Conservation (phyloP, 1,140 invertebrate species). For the Drosophila funebris region DNA sequence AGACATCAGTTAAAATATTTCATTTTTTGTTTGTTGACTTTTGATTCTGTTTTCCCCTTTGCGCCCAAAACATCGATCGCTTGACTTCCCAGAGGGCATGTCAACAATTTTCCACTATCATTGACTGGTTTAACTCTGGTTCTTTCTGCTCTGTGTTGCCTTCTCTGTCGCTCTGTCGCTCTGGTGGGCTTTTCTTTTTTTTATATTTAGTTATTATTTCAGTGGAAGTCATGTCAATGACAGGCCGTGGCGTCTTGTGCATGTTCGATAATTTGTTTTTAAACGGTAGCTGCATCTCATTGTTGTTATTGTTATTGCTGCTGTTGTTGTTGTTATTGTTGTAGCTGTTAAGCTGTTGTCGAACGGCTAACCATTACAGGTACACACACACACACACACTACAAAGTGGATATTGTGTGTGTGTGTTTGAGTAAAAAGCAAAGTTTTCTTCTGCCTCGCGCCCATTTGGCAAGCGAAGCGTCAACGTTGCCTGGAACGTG, state of each 20-base stretch:
- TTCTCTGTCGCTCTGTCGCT: background rate
- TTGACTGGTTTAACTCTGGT: too few species aligned
- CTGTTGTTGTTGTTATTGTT: slow-evolving; percentile 41
- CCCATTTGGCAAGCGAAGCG: slow-evolving; percentile 66
- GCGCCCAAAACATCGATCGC: background rate
- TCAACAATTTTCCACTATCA: slow-evolving; percentile 53
- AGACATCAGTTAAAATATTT: background rate
- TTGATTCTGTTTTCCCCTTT: background rate
- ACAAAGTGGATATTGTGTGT: slow-evolving; percentile 24
- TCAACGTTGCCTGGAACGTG: slow-evolving; percentile 76
- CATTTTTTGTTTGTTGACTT: slow-evolving; percentile 7
- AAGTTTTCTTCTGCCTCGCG: slow-evolving; percentile 58
- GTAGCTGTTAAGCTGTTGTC: slow-evolving; percentile 61
- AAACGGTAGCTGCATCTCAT: slow-evolving; percentile 53
- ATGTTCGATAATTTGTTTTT: slow-evolving; percentile 81
- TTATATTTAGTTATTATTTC: slow-evolving; percentile 60
- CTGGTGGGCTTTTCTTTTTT: slow-evolving; percentile 2
- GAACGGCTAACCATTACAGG: slow-evolving; percentile 62
- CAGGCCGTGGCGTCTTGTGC: slow-evolving; percentile 55
- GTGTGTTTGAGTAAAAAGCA: slow-evolving; percentile 52
- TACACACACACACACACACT: slow-evolving; percentile 37
- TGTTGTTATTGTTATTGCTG: slow-evolving; percentile 32
- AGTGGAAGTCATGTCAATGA: slow-evolving; percentile 58
- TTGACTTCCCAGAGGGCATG: slow-evolving; percentile 30
- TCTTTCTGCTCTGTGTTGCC: slow-evolving; percentile 20